These are phyloP conservation scores for Amphipyra berbera DNA, from an alignment of 2,888 invertebrate species.

Conservation along the genomic window DNA sequence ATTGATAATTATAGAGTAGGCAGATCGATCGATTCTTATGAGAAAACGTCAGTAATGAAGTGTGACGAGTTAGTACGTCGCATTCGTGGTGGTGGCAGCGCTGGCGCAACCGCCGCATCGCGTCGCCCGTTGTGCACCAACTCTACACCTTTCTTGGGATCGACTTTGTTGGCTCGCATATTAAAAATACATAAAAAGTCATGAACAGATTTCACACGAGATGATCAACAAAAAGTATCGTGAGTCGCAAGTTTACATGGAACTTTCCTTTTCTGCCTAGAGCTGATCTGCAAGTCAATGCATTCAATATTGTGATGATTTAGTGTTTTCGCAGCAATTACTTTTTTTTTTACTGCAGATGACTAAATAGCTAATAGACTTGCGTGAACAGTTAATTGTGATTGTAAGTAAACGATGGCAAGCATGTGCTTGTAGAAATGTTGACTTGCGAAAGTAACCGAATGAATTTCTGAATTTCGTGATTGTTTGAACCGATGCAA, in stretches of 20 bases:
- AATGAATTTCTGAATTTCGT: no score
- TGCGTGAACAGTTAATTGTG: constrained; percentile 30
- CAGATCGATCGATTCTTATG: constrained; percentile 25
- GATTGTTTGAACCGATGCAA: no score
- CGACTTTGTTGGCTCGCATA: constrained; percentile 43
- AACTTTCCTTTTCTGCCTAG: constrained; percentile 83
- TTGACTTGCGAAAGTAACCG: neutral
- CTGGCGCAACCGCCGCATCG: constrained; percentile 18
- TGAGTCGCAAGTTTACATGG: constrained; percentile 73
- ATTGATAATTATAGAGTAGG: constrained; percentile 8
- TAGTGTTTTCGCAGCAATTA: constrained; percentile 45
- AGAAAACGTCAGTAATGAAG: constrained; percentile 43
- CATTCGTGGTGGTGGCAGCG: neutral
- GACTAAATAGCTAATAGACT: constrained; percentile 26
- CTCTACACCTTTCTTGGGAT: constrained; percentile 37
- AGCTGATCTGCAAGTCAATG: constrained; percentile 70
- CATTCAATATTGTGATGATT: constrained; percentile 38
- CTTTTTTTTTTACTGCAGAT: constrained; percentile 32
- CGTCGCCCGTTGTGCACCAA: constrained; percentile 6
- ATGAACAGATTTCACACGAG: constrained; percentile 77
- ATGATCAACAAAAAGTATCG: constrained; percentile 79
- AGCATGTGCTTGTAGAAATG: constrained; percentile 3
- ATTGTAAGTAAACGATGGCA: constrained; percentile 18
- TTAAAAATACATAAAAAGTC: constrained; percentile 64
- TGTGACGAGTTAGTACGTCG: constrained; percentile 15